A percentile compares a stretch with the other conserved stretches of the same genome.
These are phyloP conservation scores for Eutolmus rufibarbis DNA, from an alignment of 2,888 invertebrate species.

Conservation along the genomic window DNA sequence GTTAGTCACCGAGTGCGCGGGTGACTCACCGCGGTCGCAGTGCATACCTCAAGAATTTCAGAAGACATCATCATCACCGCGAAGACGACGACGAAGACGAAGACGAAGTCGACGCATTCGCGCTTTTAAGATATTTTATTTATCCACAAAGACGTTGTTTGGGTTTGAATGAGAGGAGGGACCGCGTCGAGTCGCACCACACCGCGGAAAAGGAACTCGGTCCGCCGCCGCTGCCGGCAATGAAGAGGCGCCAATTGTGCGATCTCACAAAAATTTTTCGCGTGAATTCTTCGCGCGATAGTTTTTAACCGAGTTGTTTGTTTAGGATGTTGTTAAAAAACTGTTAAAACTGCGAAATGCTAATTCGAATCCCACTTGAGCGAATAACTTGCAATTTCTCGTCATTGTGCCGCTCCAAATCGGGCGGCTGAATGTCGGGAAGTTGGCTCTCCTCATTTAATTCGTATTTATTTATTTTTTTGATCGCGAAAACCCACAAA, in stretches of 20 bases:
- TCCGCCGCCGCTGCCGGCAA: not conserved
- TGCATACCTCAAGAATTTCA: not conserved
- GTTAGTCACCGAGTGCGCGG: not conserved
- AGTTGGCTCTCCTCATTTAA: not conserved
- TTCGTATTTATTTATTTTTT: not conserved
- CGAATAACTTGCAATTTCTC: slow-evolving; percentile 17
- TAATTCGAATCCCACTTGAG: slow-evolving; percentile 23
- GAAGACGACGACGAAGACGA: not conserved
- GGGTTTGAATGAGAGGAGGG: not conserved
- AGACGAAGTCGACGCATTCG: not conserved
- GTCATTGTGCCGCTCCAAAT: slow-evolving; percentile 6
- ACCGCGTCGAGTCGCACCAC: not conserved
- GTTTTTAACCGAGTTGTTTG: not conserved
- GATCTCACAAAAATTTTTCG: not conserved
- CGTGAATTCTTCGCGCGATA: not conserved
- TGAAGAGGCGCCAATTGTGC: not conserved
- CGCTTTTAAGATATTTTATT: not conserved
- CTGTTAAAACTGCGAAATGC: slow-evolving; percentile 22
- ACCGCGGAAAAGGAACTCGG: not conserved
- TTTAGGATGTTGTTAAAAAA: slow-evolving; percentile 27
- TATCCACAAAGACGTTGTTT: not conserved
- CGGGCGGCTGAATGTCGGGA: slow-evolving; percentile 1
- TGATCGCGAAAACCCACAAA: not conserved
- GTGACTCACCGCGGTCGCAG: not conserved
- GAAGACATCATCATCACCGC: not conserved